phyloP scores from a whole-genome alignment of 2,888 invertebrate species.

The Drosophila cyrtoloma region DNA sequence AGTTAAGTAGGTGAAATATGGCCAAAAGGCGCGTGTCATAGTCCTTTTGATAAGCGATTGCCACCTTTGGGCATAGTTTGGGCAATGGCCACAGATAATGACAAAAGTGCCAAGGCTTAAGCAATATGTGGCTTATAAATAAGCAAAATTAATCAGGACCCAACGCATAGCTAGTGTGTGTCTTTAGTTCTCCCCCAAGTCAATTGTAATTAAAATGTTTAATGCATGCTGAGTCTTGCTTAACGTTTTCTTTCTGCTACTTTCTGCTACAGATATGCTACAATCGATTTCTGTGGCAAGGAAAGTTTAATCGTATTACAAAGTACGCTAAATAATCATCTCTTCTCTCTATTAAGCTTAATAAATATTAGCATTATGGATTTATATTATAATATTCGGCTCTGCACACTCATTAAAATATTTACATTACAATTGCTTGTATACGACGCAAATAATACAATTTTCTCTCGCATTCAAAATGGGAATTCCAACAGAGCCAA shows the following conservation, averaged over 20 bases:
- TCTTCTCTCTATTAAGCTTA: background rate
- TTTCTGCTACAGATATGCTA: background rate
- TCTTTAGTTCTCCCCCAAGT: background rate
- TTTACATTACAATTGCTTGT: background rate
- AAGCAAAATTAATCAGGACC: conserved; percentile 29
- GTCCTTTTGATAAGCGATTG: conserved; percentile 42
- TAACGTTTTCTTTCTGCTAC: too few species aligned
- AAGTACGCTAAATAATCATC: background rate
- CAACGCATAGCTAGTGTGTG: background rate
- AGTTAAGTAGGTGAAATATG: conserved; percentile 61
- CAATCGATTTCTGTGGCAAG: background rate
- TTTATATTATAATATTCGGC: background rate
- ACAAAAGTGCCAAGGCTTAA: conserved; percentile 32
- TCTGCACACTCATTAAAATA: background rate
- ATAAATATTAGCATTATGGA: background rate
- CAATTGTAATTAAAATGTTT: background rate
- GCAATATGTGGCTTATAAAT: conserved; percentile 33
- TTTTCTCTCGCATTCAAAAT: background rate
- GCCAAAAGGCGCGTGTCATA: conserved; percentile 19
- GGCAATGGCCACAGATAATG: conserved; percentile 47
- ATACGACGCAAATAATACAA: background rate
- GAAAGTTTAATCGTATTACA: background rate
- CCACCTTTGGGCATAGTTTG: conserved; percentile 45
- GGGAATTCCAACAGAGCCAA: background rate
- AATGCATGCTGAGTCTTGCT: background rate